Base-by-base conservation (phyloP, 1,140 invertebrate genomes). In the Procambarus virginalis region DNA sequence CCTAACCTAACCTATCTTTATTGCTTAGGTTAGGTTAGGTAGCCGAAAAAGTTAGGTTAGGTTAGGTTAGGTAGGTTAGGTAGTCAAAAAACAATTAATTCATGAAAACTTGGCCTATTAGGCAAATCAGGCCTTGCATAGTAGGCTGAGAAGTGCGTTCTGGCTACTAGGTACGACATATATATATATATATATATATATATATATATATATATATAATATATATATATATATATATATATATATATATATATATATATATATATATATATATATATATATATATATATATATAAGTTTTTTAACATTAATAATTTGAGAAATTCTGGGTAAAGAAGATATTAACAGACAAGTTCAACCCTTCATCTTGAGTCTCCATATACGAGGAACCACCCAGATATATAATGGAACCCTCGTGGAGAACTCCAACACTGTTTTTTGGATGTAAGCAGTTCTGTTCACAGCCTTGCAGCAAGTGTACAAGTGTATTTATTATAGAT, bases 371-470 rank as follows among this genome's bases (percentile, higher is more conserved):
- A 79, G 76, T 86, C 84, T 86, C 84, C 75, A 46, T 79, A 60
- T 4, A 45, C 22, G 76, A 86, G 75, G 84, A 86, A 70, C 75
- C 84, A 48, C 84, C 84, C 84, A 86, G 84, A 86, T 51, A 86
- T 79, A 86, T 60, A 86, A 86, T 86, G 84, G 84, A 86, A 78
- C 84, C 76, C 75, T 78, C 73, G 51, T 78, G 76, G 84, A 77
- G 64, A n/a, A 84, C 82, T 73, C 68, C 82, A 2, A 84, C 34
- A 84, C 82, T 70, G 20, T 17, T 17, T 68, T 70, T 68, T 68
- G 20, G 49, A 49, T 46, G 60, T 78, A 68, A 79, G 58, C 76
- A 78, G 22, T 79, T 78, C 34, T 77, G 48, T 64, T 86, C 58
- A 86, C 84, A 86, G 84, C 84, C 84, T 86, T 77, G 84, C 58